Conservation (phyloP, 2,113 vertebrate genomes). For the Crotalus tigris region DNA sequence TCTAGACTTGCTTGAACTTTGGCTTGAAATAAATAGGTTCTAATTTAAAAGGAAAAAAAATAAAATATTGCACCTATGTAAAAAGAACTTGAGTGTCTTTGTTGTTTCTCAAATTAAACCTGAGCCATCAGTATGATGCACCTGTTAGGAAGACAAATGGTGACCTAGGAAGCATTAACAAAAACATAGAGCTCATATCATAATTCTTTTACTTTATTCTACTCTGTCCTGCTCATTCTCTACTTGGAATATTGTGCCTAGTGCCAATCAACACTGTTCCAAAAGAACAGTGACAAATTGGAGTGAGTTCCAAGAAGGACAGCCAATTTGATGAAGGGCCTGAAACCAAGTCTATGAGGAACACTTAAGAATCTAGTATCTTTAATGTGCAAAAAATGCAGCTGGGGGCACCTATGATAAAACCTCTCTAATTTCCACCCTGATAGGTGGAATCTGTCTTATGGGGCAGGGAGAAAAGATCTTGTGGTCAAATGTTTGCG, state of each 20-base stretch:
- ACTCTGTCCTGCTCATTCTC: background rate
- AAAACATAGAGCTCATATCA: background rate
- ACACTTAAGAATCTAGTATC: background rate
- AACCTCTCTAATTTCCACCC: background rate
- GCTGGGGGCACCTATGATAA: background rate
- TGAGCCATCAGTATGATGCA: background rate
- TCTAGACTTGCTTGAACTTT: background rate
- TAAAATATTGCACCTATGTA: background rate
- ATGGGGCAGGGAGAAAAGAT: background rate
- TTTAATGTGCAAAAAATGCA: background rate
- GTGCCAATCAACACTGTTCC: background rate
- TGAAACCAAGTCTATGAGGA: background rate
- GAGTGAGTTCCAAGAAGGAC: background rate
- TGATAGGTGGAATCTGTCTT: background rate
- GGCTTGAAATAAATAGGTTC: background rate
- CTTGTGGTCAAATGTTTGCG: background rate
- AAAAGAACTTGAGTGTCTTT: background rate
- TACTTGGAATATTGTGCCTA: background rate
- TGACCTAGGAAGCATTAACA: background rate
- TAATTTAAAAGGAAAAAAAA: background rate
- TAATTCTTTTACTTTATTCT: background rate
- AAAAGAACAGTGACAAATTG: background rate
- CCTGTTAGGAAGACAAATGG: background rate
- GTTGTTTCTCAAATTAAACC: background rate
- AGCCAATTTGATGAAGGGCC: background rate